A percentile compares a stretch with the other conserved stretches of the same genome.
Evolutionary conservation across 1,140 invertebrate genomes (phyloP).

Genomic region (Leptopilina boulardi): DNA sequence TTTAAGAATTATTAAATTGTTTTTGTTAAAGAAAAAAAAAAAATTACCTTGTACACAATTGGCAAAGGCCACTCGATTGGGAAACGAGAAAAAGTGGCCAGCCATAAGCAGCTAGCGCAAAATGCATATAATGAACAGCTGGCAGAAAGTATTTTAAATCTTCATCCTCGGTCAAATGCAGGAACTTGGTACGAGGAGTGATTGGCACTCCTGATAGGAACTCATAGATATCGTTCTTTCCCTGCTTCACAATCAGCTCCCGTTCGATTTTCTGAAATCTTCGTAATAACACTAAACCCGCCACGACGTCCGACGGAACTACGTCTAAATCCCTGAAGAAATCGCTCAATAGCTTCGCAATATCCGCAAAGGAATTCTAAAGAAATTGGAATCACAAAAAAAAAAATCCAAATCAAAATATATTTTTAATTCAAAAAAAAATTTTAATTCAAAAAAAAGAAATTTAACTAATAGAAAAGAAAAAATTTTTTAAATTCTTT

Average conservation of each 20-base stretch:
- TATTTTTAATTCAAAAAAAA: too few species aligned
- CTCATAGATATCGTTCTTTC: slow-evolving; percentile 90
- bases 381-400: not conserved
- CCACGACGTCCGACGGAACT: slow-evolving; percentile 93
- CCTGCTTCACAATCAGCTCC: slow-evolving; percentile 86
- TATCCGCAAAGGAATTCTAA: slow-evolving; percentile 90
- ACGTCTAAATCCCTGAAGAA: slow-evolving; percentile 94
- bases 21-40: slow-evolving; percentile 37
- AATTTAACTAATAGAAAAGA: not conserved
- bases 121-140: slow-evolving; percentile 92
- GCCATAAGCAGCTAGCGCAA: slow-evolving; percentile 91
- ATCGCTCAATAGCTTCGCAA: slow-evolving; percentile 90
- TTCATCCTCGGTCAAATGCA: slow-evolving; percentile 87
- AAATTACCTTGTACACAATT: slow-evolving; percentile 82
- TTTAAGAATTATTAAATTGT: not conserved
- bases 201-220: slow-evolving; percentile 92
- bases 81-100: slow-evolving; percentile 93
- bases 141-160: slow-evolving; percentile 85
- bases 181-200: slow-evolving; percentile 88
- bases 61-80: slow-evolving; percentile 84
- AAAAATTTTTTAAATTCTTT: too few species aligned
- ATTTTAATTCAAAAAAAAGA: not conserved
- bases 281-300: slow-evolving; percentile 88
- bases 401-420: not conserved
- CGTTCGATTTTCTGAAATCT: slow-evolving; percentile 90